Evolutionary conservation across 2,797 vertebrate genomes (phyloP).

Genomic region (Bradypodion ventrale): DNA sequence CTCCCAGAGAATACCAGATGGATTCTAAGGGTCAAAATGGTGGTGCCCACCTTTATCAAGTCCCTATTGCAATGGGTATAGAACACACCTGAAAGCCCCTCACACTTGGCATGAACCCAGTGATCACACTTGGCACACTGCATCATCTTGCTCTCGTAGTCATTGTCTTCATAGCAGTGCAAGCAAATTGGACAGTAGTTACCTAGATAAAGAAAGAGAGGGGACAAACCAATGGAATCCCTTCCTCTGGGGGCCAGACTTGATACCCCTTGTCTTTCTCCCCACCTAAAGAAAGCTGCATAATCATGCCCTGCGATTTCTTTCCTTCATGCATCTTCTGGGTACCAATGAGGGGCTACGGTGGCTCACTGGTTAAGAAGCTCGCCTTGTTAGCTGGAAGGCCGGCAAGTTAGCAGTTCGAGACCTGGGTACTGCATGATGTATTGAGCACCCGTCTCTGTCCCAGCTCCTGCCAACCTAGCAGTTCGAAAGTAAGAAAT

Average conservation of each 20-base stretch:
- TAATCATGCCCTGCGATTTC: not conserved
- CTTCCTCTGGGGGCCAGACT: not conserved
- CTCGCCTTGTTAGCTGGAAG: too few species aligned
- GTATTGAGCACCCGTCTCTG: too few species aligned
- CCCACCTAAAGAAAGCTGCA: not conserved
- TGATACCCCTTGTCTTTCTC: too few species aligned
- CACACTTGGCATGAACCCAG: conserved; percentile 94
- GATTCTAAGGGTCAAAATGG: not conserved
- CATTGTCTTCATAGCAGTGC: conserved; percentile 93
- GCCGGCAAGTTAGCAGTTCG: too few species aligned
- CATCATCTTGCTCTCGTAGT: conserved; percentile 96
- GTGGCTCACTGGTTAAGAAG: too few species aligned
- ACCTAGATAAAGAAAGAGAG: conserved; percentile 69
- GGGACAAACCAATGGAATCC: too few species aligned
- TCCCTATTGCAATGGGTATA: not conserved
- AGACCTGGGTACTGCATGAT: too few species aligned
- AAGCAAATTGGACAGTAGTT: conserved; percentile 95
- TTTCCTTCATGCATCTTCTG: not conserved
- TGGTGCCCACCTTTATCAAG: not conserved
- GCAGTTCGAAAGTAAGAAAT: too few species aligned
- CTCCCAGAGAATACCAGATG: not conserved
- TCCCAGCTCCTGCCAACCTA: too few species aligned
- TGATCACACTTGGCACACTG: conserved; percentile 92
- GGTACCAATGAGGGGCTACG: too few species aligned
- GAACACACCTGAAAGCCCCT: conserved; percentile 88